Evolutionary conservation across 35 echinoderm and acorn worm species (phyloP).

Genomic region (Lytechinus variegatus): DNA sequence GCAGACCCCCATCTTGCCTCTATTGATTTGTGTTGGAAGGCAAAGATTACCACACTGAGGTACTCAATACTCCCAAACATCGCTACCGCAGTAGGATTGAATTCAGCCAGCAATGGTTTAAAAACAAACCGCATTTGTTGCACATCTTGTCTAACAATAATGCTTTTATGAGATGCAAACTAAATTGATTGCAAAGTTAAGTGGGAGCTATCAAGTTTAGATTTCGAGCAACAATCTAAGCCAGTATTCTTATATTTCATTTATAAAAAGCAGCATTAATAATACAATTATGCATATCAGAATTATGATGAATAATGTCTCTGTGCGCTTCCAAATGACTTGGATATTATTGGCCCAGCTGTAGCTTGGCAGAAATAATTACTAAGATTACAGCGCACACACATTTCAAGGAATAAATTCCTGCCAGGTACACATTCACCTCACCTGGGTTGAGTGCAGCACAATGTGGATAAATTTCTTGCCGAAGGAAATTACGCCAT

Average conservation of each 20-base stretch:
- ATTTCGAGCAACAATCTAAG: neutral
- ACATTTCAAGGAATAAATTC: too few relatives aligned
- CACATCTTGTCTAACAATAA: constrained; percentile 19
- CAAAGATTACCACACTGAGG: constrained; percentile 47
- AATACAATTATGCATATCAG: neutral
- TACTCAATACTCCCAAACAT: constrained; percentile 34
- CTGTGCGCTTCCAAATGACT: too few relatives aligned
- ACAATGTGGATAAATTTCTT: too few relatives aligned
- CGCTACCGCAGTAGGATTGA: neutral
- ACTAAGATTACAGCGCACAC: too few relatives aligned
- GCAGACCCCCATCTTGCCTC: constrained; percentile 33
- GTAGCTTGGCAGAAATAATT: too few relatives aligned
- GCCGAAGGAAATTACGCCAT: too few relatives aligned
- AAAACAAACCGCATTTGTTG: constrained; percentile 13
- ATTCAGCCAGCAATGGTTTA: neutral
- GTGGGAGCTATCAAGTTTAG: neutral
- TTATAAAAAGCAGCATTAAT: neutral
- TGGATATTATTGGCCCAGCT: too few relatives aligned
- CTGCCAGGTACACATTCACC: too few relatives aligned
- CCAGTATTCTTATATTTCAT: neutral
- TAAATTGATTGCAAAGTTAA: neutral
- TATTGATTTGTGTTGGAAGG: constrained; percentile 52
- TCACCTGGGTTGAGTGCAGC: too few relatives aligned
- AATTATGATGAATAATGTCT: too few relatives aligned
- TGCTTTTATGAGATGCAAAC: constrained; percentile 10